Evolutionary conservation across 2,888 invertebrate species (phyloP), one percentile per base, ranked within the genome.

Genomic region (Heliconius cydno): DNA sequence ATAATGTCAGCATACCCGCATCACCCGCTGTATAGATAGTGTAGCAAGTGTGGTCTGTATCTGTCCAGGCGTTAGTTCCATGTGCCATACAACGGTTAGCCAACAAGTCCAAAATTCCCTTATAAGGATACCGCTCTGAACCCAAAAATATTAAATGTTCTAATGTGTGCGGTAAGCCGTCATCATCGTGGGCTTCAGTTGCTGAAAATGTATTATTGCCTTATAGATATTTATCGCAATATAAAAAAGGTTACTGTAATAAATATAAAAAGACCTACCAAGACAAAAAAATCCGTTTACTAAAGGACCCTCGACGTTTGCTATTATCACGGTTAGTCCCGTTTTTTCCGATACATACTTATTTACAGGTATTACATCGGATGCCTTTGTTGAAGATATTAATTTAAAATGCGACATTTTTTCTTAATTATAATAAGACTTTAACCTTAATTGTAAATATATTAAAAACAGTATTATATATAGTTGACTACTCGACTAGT

Each of bases 101-200:
- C 84, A 98, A 92, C 77, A 98, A 94, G 92, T 99, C 98, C 82
- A 99, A 92, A 72, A 98, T 96, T 7, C 98, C 98, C 91, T 98
- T 98, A 90, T 97, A 98, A 0, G 98, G 98, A 89, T 98, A 98
- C 22, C 97, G 96, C 88, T 98, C 97, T 83, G 98, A 98, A 0
- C 98, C 99, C 90, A 98, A 94, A 91, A 99, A 99, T 75, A 99
- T 96, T 19, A 99, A 96, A 93, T 99, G 98, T 88, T 99, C 98
- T 90, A 99, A 93, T 0, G 98, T 98, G 89, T 99, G 98, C 0
- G 99, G 98, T 78, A 99, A 91, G 4, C 99, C 99, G 93, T 98
- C 98, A 91, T 98, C 98, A 89, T 98, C 98, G 87, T 97, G 96
- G 1, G 98, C 97, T 94, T 98, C 98, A 9, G 99, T 99, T 13